These are phyloP conservation scores for Drosophila meridiana DNA, from an alignment of 2,888 invertebrate genomes.

Conservation along the genomic window DNA sequence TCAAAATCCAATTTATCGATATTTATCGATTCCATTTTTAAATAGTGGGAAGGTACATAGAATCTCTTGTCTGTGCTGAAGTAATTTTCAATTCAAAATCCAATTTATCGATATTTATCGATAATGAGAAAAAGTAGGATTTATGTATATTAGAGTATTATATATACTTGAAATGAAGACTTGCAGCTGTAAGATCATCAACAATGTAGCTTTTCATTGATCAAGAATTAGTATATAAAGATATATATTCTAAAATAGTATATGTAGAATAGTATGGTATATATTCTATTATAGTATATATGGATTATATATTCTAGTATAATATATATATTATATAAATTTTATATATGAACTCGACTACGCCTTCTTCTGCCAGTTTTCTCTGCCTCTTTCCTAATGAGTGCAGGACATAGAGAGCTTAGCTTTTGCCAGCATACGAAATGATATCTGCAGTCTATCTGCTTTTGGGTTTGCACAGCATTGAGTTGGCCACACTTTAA, in stretches of 20 bases:
- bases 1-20: background rate
- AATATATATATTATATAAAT: background rate
- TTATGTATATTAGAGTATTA: no score
- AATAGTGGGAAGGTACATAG: background rate
- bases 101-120: background rate
- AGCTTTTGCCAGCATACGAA: background rate
- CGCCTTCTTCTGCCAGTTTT: background rate
- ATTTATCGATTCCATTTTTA: background rate
- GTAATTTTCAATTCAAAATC: background rate
- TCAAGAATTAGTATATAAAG: no score
- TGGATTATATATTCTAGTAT: no score
- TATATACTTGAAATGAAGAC: background rate
- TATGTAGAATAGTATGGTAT: no score
- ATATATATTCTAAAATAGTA: no score
- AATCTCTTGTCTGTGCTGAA: background rate
- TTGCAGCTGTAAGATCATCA: no score
- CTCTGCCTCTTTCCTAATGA: background rate
- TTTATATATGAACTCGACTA: background rate
- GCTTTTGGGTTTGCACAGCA: background rate
- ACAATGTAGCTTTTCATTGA: no score
- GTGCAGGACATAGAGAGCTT: background rate
- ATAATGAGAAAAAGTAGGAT: background rate
- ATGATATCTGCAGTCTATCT: background rate
- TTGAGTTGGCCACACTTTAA: constrained; percentile 11
- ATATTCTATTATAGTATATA: no score